These are phyloP conservation scores for Tipula helvola DNA, from an alignment of 2,888 invertebrate species.

Conservation along the genomic window DNA sequence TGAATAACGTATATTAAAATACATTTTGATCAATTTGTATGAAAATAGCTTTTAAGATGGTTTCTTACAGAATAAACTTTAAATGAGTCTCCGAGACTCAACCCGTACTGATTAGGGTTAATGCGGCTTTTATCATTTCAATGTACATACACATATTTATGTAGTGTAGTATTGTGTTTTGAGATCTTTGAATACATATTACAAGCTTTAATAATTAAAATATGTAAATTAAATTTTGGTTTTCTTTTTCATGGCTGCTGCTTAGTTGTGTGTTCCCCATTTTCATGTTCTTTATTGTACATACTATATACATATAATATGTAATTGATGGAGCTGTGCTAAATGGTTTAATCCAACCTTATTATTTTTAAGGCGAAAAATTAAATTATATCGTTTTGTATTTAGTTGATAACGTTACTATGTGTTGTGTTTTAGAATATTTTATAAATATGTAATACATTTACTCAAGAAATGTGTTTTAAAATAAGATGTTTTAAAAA, in stretches of 20 bases:
- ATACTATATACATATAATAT: not conserved
- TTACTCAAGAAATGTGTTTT: not conserved
- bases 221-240: not conserved
- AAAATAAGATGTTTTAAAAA: not conserved
- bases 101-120: not conserved
- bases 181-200: not conserved
- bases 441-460: not conserved
- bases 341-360: not conserved
- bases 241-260: not conserved
- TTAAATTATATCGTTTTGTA: not conserved
- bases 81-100: not conserved
- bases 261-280: not conserved
- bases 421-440: not conserved
- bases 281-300: not conserved
- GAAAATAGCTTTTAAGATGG: too few relatives aligned
- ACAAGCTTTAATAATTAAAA: not conserved
- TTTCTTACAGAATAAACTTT: too few relatives aligned
- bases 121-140: not conserved
- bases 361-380: not conserved
- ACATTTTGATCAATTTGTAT: too few relatives aligned
- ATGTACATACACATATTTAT: not conserved
- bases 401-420: not conserved
- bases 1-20: too few relatives aligned
- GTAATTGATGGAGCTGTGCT: not conserved
- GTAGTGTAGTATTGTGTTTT: not conserved